Conservation (phyloP, 1,140 invertebrate genomes). For the Pygmarrhopalites habei region DNA sequence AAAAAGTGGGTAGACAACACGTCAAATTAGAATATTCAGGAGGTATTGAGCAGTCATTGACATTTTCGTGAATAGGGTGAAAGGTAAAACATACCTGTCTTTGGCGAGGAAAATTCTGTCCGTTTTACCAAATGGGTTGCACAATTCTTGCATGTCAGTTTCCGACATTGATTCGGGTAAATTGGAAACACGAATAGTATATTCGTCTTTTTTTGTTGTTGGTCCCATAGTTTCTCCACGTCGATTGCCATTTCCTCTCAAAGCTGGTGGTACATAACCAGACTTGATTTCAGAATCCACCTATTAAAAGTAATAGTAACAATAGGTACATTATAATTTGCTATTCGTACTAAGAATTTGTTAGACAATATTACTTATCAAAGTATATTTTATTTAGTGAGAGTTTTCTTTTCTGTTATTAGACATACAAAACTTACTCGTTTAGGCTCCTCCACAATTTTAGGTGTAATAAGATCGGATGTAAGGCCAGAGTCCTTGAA, state of each 20-base stretch:
- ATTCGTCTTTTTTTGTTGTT: constrained; percentile 60
- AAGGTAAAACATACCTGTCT: constrained; percentile 52
- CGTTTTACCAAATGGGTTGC: constrained; percentile 81
- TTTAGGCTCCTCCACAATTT: constrained; percentile 39
- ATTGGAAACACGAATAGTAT: constrained; percentile 93
- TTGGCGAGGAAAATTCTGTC: constrained; percentile 81
- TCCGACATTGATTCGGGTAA: constrained; percentile 93
- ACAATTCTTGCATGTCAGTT: constrained; percentile 89
- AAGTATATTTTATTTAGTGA: too few species aligned
- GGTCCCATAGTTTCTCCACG: constrained; percentile 64
- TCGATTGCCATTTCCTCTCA: constrained; percentile 61
- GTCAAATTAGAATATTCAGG: too few species aligned
- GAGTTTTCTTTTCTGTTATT: too few species aligned
- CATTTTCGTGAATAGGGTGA: too few species aligned
- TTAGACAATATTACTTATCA: constrained; percentile 8
- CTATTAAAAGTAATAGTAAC: constrained; percentile 34
- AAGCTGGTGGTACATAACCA: constrained; percentile 67
- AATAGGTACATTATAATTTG: constrained; percentile 37
- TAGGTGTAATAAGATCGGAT: constrained; percentile 46
- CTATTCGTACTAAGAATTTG: constrained; percentile 1
- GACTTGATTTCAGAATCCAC: constrained; percentile 37
- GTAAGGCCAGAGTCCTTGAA: constrained; percentile 73
- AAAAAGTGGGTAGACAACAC: too few species aligned
- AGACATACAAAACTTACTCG: too few species aligned
- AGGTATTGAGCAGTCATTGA: too few species aligned